These are phyloP conservation scores for Mus minutoides DNA, from an alignment of 2,797 vertebrate genomes.

Conservation along the genomic window DNA sequence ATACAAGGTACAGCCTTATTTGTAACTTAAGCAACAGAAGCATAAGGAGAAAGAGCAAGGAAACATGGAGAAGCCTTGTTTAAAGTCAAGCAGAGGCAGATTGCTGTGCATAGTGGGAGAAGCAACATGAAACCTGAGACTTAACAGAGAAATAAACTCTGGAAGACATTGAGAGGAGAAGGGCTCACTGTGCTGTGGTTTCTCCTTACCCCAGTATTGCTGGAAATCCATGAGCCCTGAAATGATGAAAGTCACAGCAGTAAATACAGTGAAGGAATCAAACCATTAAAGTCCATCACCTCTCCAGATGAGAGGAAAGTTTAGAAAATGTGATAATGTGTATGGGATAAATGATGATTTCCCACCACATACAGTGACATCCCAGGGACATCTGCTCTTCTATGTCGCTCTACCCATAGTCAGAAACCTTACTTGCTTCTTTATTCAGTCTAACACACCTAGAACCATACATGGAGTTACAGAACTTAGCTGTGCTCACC, in stretches of 20 bases:
- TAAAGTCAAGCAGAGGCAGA: neutral
- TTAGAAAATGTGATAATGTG: neutral
- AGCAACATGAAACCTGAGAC: neutral
- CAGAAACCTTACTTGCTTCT: neutral
- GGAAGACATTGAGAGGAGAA: neutral
- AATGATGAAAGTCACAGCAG: slow-evolving; percentile 27
- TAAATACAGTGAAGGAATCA: neutral
- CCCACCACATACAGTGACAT: neutral
- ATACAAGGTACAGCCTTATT: neutral
- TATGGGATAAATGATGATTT: neutral
- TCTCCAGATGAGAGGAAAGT: neutral
- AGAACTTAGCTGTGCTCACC: neutral
- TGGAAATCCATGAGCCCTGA: slow-evolving; percentile 11
- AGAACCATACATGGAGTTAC: neutral
- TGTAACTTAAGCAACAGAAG: too few species aligned
- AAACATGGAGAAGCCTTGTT: neutral
- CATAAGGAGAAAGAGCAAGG: neutral
- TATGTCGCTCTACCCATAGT: neutral
- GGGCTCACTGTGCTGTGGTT: neutral
- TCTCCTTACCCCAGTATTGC: slow-evolving; percentile 26
- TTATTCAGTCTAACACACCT: too few species aligned
- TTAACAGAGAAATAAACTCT: neutral
- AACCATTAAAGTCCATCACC: neutral
- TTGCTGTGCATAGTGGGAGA: neutral
- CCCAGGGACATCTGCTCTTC: neutral